Percentiles rank a stretch among this genome's conserved stretches.
Evolutionary conservation across 2,113 vertebrate species (phyloP).

Genomic region (Cyphomyrus discorhynchus): DNA sequence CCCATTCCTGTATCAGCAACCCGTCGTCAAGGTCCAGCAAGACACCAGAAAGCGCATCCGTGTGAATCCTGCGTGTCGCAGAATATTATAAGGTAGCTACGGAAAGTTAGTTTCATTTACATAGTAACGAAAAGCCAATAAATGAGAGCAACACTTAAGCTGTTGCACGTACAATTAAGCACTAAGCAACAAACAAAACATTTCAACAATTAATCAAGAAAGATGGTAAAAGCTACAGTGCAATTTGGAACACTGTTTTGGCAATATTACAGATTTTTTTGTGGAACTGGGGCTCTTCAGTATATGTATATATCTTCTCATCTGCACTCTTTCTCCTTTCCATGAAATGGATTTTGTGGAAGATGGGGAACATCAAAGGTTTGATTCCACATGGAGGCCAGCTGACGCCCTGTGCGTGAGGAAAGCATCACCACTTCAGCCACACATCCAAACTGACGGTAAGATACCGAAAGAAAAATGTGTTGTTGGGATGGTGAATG

Average conservation of each 20-base stretch:
- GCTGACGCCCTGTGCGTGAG: background rate
- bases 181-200: background rate
- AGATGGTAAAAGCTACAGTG: background rate
- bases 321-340: background rate
- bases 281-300: background rate
- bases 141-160: background rate
- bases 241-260: background rate
- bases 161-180: background rate
- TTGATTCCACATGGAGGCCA: background rate
- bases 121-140: background rate
- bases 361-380: conserved; percentile 5
- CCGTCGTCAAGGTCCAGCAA: background rate
- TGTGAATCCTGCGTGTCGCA: background rate
- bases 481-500: background rate
- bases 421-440: background rate
- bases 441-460: background rate
- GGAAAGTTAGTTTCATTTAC: background rate
- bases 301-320: background rate
- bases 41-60: background rate
- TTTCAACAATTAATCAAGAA: background rate
- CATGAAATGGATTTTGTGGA: background rate
- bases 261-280: background rate
- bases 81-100: background rate
- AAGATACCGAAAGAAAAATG: background rate
- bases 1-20: background rate